Evolutionary conservation across 2,888 invertebrate genomes (phyloP).

Genomic region (Cloeon dipterum): DNA sequence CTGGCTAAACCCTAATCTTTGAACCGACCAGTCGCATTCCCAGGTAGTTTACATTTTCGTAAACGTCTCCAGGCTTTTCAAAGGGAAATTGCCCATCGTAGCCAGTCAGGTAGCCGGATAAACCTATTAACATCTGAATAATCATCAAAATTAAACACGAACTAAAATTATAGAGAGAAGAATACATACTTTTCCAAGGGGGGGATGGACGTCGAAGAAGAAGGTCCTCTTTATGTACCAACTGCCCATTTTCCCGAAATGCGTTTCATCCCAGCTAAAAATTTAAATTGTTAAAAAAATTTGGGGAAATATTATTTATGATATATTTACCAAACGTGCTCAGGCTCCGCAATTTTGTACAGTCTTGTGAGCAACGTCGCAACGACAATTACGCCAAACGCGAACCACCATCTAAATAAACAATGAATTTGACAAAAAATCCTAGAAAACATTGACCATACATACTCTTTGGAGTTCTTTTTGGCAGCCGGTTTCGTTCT

Average conservation of each 20-base stretch:
- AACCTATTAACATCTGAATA: slow-evolving; percentile 72
- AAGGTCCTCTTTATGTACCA: slow-evolving; percentile 96
- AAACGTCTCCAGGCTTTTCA: slow-evolving; percentile 89
- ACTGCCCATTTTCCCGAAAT: slow-evolving; percentile 97
- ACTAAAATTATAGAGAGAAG: slow-evolving; percentile 3
- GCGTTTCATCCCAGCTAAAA: slow-evolving; percentile 89
- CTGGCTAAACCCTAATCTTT: slow-evolving; percentile 4
- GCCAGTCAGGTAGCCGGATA: slow-evolving; percentile 76
- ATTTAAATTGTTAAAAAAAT: slow-evolving; percentile 2
- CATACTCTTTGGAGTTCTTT: no score
- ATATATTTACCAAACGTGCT: slow-evolving; percentile 70
- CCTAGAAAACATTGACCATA: no score
- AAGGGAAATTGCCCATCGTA: slow-evolving; percentile 89
- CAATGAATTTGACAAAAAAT: no score
- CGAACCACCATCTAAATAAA: slow-evolving; percentile 43
- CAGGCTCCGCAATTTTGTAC: slow-evolving; percentile 74
- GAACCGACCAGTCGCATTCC: slow-evolving; percentile 77
- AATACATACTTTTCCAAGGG: slow-evolving; percentile 67
- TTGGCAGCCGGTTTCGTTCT: no score
- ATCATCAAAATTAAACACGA: slow-evolving; percentile 3
- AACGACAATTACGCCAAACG: slow-evolving; percentile 36
- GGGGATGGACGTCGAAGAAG: slow-evolving; percentile 96
- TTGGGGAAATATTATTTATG: background rate
- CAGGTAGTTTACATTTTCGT: slow-evolving; percentile 63
- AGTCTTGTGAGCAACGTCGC: slow-evolving; percentile 55